Percentiles rank a stretch among this genome's conserved stretches.
Conservation (phyloP, 2,888 invertebrate genomes). For the Xestia c-nigrum region DNA sequence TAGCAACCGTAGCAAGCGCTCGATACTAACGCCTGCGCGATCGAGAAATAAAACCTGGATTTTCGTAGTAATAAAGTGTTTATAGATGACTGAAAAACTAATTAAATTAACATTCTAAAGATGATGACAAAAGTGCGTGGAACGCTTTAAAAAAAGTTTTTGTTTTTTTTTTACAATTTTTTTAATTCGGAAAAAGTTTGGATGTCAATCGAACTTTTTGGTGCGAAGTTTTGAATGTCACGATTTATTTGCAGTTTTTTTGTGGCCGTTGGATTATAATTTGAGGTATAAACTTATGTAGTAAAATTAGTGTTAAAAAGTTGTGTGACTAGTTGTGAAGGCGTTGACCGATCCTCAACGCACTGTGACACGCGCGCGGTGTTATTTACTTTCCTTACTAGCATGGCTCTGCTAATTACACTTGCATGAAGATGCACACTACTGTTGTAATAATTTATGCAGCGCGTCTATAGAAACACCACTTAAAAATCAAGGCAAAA, state of each 20-base stretch:
- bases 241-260: conserved; percentile 14
- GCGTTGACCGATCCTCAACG: conserved; percentile 76
- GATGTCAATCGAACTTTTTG: conserved; percentile 40
- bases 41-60: conserved; percentile 21
- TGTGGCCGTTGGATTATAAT: conserved; percentile 28
- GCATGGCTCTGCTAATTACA: conserved; percentile 58
- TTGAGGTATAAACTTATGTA: conserved; percentile 49
- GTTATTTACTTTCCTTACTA: conserved; percentile 66
- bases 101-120: background rate
- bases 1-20: conserved; percentile 62
- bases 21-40: conserved; percentile 58
- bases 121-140: conserved; percentile 6
- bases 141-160: conserved; percentile 1
- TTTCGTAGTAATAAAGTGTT: conserved; percentile 1
- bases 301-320: conserved; percentile 54
- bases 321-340: conserved; percentile 72
- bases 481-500: conserved; percentile 20
- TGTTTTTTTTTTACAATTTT: background rate
- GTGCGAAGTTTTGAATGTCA: conserved; percentile 40
- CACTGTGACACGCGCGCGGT: conserved; percentile 62
- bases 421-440: conserved; percentile 54
- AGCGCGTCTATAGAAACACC: background rate
- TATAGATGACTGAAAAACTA: background rate
- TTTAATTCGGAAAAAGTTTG: conserved; percentile 27
- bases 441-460: conserved; percentile 26